phyloP scores from a whole-genome alignment of 1,140 invertebrate genomes.

The Drosophila ambigua region DNA sequence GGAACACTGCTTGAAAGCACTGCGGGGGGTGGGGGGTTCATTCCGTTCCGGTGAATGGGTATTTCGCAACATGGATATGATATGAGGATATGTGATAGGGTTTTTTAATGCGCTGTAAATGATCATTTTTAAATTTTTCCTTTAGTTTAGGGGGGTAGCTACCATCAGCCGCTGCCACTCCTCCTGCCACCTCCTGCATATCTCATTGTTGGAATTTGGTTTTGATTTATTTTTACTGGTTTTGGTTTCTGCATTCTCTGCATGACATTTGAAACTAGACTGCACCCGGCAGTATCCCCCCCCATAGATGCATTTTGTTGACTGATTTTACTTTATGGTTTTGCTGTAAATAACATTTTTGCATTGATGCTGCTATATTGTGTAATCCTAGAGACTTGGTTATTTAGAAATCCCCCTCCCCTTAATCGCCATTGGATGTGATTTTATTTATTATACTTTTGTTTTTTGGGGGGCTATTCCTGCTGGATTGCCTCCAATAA shows the following conservation, averaged over 20 bases:
- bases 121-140: too few relatives aligned
- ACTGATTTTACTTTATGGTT: neutral
- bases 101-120: too few relatives aligned
- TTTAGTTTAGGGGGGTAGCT: constrained; percentile 14
- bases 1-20: too few relatives aligned
- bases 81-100: too few relatives aligned
- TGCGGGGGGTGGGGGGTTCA: too few relatives aligned
- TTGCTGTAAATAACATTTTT: neutral
- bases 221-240: constrained; percentile 18
- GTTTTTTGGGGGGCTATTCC: constrained; percentile 12
- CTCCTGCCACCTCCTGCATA: constrained; percentile 8
- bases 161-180: constrained; percentile 23
- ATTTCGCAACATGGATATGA: too few relatives aligned
- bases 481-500: constrained; percentile 1
- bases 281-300: too few relatives aligned
- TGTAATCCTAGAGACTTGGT: neutral
- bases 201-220: constrained; percentile 24
- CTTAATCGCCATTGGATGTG: constrained; percentile 35
- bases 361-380: neutral
- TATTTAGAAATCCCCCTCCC: too few relatives aligned
- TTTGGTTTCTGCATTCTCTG: constrained; percentile 12
- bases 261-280: constrained; percentile 19
- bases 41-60: too few relatives aligned
- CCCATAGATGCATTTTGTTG: too few relatives aligned
- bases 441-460: constrained; percentile 33